A percentile compares a stretch with the other conserved stretches of the same genome.
phyloP scores from a whole-genome alignment of 2,797 vertebrate genomes.

The Coccyzus lansbergi region DNA sequence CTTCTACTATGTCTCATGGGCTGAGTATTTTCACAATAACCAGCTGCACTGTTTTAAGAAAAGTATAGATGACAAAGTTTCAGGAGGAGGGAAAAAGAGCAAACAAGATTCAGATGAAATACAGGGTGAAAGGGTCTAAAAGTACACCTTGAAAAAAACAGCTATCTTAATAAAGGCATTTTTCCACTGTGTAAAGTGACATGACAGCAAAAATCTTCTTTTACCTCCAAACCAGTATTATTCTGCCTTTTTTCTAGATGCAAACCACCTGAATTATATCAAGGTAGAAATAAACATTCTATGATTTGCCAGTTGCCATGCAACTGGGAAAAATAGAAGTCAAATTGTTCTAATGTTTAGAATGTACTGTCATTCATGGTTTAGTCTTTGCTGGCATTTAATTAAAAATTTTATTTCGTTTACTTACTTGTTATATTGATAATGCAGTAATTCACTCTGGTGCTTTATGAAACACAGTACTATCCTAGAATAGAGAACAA shows the following conservation, averaged over 20 bases:
- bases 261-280: neutral
- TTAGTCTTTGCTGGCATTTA: neutral
- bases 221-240: neutral
- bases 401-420: neutral
- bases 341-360: neutral
- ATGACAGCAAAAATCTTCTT: neutral
- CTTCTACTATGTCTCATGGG: neutral
- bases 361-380: neutral
- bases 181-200: neutral
- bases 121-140: neutral
- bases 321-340: neutral
- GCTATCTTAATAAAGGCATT: neutral
- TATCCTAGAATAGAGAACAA: neutral
- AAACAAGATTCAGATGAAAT: neutral
- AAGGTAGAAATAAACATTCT: neutral
- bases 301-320: neutral
- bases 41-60: neutral
- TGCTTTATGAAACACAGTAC: neutral
- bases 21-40: neutral
- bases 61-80: neutral
- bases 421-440: neutral
- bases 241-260: neutral
- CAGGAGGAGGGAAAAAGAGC: neutral
- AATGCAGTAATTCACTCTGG: neutral
- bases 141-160: neutral